Base-by-base conservation (phyloP, 2,113 vertebrate genomes). In the Osmerus mordax region DNA sequence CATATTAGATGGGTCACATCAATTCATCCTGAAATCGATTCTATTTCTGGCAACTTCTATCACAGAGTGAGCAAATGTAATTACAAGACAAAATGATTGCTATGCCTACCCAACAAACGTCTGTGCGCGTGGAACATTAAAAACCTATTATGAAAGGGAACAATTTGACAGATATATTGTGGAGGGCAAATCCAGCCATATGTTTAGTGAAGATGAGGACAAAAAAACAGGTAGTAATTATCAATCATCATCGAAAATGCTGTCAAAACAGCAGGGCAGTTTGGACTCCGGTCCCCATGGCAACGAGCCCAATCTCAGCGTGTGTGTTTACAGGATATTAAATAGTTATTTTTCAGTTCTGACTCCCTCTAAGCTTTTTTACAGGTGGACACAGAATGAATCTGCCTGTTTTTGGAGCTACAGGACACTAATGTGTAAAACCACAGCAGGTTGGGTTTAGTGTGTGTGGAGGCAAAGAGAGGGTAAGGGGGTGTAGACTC, bases 171-270 rank as follows among this genome's bases (percentile, higher is more conserved):
- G 86, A 87, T 86, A 76, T 84, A 87, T 69, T 67, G 75, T 59
- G 64, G 77, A 86, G 87, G 81, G 83, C 86, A 86, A 80, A 80
- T 73, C 78, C 67, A 29, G 60, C 87, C 84, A 88, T 90, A 90
- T 89, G 87, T 89, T 86, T 87, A 47, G 83, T 59, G 23, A 75
- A 82, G 82, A 84, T 65, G 69, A 70, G 81, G 80, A 88, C 84
- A 86, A 87, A 86, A 79, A 89, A 86, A 87, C 86, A 88, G 84
- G 84, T 89, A 83, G 84, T 87, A 90, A 90, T 90, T 89, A 87
- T 90, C 88, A 90, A 89, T 89, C 89, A 89, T 84, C 86, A 89
- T 90, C 88, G 88, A 82, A 83, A 72, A 77, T 76, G 28, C 82
- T 83, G 85, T 88, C 84, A 87, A 79, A 86, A 84, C n/a, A 77